Evolutionary conservation across 2,113 vertebrate genomes (phyloP).

Genomic region (Gracilinanus agilis): DNA sequence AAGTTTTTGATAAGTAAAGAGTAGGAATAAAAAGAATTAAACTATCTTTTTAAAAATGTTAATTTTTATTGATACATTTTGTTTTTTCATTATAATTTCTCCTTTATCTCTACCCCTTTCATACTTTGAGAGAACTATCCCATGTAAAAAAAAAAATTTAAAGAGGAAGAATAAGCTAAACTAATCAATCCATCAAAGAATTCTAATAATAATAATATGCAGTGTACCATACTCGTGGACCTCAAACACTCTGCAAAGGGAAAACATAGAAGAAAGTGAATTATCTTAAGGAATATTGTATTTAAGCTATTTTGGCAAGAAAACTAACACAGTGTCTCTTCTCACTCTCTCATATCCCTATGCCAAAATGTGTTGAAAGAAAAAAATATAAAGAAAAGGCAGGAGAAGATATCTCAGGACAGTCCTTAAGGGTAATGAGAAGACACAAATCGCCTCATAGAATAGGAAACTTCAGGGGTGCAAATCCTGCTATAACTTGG

Average conservation of each 20-base stretch:
- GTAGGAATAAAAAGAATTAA: not conserved
- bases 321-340: not conserved
- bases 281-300: not conserved
- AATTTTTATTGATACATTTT: not conserved
- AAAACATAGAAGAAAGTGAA: not conserved
- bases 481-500: not conserved
- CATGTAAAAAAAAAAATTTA: not conserved
- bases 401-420: not conserved
- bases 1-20: not conserved
- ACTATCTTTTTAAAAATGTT: not conserved
- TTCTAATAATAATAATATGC: not conserved
- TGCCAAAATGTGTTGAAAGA: not conserved
- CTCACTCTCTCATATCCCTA: not conserved
- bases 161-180: not conserved
- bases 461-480: not conserved
- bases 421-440: not conserved
- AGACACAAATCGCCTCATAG: not conserved
- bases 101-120: not conserved
- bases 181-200: not conserved
- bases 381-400: not conserved
- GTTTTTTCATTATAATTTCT: not conserved
- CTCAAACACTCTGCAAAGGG: not conserved
- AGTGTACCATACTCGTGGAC: not conserved
- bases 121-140: not conserved
- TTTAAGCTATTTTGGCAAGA: not conserved